Evolutionary conservation across 2,113 vertebrate species (phyloP).

Genomic region (Neogobius melanostomus): DNA sequence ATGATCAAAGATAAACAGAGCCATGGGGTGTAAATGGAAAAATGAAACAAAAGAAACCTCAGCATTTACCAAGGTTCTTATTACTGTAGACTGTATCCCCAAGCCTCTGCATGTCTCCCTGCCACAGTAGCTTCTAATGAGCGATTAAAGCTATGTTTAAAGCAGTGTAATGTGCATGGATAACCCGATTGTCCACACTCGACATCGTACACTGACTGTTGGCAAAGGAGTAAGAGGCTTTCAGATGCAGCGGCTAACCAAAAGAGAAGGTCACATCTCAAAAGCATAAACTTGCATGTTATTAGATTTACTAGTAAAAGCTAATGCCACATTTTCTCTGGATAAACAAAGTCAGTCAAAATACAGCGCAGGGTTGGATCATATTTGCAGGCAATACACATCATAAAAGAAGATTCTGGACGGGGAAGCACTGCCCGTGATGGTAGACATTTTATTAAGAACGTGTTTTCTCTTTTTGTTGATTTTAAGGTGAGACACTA

Average conservation of each 20-base stretch:
- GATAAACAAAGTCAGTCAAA: background rate
- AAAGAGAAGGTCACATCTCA: background rate
- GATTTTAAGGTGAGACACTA: too few relatives aligned
- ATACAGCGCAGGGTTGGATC: background rate
- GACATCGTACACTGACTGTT: constrained; percentile 10
- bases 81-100: constrained; percentile 15
- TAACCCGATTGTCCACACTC: constrained; percentile 37
- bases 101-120: constrained; percentile 9
- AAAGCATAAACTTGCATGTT: constrained; percentile 10
- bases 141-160: constrained; percentile 29
- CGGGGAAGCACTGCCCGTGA: too few relatives aligned
- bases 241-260: background rate
- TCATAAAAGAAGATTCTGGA: background rate
- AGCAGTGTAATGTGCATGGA: constrained; percentile 21
- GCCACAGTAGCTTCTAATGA: constrained; percentile 34
- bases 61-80: background rate
- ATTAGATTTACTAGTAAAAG: constrained; percentile 9
- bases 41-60: constrained; percentile 5
- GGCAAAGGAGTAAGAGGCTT: background rate
- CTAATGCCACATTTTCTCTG: background rate
- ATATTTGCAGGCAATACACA: background rate
- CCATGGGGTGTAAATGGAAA: constrained; percentile 13
- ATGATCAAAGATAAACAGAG: constrained; percentile 39
- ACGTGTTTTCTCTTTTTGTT: too few relatives aligned
- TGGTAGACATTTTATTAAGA: too few relatives aligned